Evolutionary conservation across 2,113 vertebrate genomes (phyloP).

Genomic region (Dromiciops gliroides): DNA sequence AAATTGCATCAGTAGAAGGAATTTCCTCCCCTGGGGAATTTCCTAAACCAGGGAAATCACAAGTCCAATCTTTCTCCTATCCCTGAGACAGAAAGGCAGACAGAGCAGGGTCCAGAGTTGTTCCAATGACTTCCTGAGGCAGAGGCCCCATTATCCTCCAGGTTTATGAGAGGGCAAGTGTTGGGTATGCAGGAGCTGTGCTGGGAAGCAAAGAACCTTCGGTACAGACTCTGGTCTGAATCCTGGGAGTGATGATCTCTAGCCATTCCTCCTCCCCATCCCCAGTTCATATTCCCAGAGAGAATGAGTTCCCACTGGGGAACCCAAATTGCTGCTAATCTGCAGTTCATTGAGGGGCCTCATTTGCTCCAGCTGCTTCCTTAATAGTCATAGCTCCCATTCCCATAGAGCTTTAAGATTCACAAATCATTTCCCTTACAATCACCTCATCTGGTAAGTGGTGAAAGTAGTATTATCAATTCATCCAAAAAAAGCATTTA

Average conservation of each 20-base stretch:
- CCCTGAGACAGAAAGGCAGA: neutral
- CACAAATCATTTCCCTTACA: conserved; percentile 1
- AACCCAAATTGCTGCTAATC: neutral
- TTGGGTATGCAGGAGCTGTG: neutral
- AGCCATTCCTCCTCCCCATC: neutral
- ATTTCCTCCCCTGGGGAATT: neutral
- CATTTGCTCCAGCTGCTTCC: neutral
- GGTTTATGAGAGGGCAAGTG: neutral
- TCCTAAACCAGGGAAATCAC: neutral
- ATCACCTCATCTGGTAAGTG: neutral
- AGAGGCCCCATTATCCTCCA: neutral
- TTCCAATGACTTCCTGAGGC: neutral
- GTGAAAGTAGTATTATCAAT: neutral
- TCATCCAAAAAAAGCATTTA: neutral
- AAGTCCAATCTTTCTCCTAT: neutral
- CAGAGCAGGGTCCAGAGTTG: neutral
- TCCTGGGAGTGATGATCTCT: neutral
- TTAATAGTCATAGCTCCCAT: neutral
- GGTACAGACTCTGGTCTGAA: neutral
- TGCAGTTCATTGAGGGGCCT: neutral
- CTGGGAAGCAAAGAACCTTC: neutral
- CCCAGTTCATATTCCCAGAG: neutral
- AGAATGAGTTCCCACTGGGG: neutral
- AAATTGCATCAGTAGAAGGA: too few species aligned
- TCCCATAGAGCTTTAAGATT: neutral